These are phyloP conservation scores for Leptoteleia sp. DNA, from an alignment of 1,140 invertebrate genomes.

Conservation along the genomic window DNA sequence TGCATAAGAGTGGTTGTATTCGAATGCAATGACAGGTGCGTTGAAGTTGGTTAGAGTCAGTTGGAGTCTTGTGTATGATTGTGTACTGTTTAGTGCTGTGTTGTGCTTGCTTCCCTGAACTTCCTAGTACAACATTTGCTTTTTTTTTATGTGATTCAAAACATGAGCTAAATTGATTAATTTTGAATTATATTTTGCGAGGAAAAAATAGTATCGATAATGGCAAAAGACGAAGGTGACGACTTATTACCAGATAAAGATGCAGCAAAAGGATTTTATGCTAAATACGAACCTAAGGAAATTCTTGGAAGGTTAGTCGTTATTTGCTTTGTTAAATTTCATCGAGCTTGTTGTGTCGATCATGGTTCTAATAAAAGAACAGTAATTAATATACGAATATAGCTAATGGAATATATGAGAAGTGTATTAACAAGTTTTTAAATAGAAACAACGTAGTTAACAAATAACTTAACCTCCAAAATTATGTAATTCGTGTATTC, in stretches of 20 bases:
- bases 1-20: slow-evolving; percentile 12
- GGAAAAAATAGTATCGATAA: slow-evolving; percentile 69
- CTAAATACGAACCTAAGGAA: slow-evolving; percentile 99
- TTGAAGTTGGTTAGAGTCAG: too few relatives aligned
- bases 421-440: slow-evolving; percentile 1
- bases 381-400: too few relatives aligned
- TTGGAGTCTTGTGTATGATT: too few relatives aligned
- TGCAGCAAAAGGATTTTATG: slow-evolving; percentile 96
- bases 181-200: slow-evolving; percentile 4
- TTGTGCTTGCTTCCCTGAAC: too few relatives aligned
- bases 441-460: slow-evolving; percentile 31
- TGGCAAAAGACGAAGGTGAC: slow-evolving; percentile 91
- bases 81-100: slow-evolving; percentile 40
- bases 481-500: slow-evolving; percentile 62
- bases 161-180: slow-evolving; percentile 50
- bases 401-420: too few relatives aligned
- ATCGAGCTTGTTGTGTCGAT: background rate
- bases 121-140: slow-evolving; percentile 15
- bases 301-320: slow-evolving; percentile 92
- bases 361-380: background rate
- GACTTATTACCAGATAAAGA: slow-evolving; percentile 93
- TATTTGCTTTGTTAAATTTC: background rate
- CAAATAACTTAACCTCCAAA: slow-evolving; percentile 55
- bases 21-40: slow-evolving; percentile 54
- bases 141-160: slow-evolving; percentile 13